phyloP scores from a whole-genome alignment of 1,140 invertebrate genomes.

The Littorina saxatilis region DNA sequence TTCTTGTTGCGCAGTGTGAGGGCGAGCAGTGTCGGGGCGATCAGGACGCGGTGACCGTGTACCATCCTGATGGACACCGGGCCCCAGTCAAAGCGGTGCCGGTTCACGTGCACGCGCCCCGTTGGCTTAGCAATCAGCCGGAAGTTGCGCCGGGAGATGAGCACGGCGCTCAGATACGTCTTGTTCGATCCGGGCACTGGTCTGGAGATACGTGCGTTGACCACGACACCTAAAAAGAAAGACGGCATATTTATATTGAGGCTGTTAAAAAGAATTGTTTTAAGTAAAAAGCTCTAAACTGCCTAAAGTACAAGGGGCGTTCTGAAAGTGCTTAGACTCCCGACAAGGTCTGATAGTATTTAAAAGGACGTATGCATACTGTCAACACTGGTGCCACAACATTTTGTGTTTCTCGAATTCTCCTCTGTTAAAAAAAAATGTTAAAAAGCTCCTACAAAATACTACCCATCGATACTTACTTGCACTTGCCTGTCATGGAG shows the following conservation, averaged over 20 bases:
- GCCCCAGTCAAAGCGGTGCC: conserved; percentile 28
- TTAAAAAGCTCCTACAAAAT: too few species aligned
- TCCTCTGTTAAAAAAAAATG: too few species aligned
- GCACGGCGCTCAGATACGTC: conserved; percentile 31
- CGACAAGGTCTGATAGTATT: too few species aligned
- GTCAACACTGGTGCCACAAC: too few species aligned
- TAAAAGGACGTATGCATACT: too few species aligned
- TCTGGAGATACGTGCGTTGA: conserved; percentile 27
- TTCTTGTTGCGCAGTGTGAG: conserved; percentile 34
- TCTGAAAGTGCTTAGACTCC: too few species aligned
- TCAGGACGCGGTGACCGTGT: conserved; percentile 34
- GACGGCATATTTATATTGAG: not conserved
- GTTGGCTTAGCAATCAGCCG: conserved; percentile 19
- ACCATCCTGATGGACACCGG: conserved; percentile 21
- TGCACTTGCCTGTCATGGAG: too few species aligned
- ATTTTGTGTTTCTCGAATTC: too few species aligned
- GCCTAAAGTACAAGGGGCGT: too few species aligned
- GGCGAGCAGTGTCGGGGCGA: conserved; percentile 30
- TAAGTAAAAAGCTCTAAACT: too few species aligned
- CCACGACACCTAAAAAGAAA: conserved; percentile 20
- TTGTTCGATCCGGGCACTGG: not conserved
- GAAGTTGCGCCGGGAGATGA: conserved; percentile 33
- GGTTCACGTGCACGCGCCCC: conserved; percentile 22
- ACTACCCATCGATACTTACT: too few species aligned
- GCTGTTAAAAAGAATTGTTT: not conserved